Conservation (phyloP, 1,140 invertebrate genomes). For the Pogonognathellus flavescens region DNA sequence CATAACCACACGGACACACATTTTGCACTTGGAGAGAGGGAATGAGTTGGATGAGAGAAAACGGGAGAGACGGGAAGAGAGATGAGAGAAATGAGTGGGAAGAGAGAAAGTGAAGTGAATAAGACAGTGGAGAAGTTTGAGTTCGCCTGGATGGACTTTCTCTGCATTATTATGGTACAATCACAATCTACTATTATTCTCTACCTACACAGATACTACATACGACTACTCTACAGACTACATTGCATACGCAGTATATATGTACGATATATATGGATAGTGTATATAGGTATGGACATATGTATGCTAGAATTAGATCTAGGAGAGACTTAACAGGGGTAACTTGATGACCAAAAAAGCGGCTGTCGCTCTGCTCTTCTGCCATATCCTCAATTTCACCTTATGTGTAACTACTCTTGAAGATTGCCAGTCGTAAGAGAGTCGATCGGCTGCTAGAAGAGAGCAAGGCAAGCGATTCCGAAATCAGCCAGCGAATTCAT, state of each 20-base stretch:
- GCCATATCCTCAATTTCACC: background rate
- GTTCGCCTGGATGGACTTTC: constrained; percentile 11
- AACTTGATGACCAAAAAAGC: constrained; percentile 36
- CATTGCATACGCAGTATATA: background rate
- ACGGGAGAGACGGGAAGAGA: background rate
- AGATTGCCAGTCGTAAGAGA: too few relatives aligned
- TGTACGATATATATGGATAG: constrained; percentile 8
- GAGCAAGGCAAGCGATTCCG: too few relatives aligned
- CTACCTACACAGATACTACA: too few relatives aligned
- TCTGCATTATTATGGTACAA: background rate
- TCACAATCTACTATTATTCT: too few relatives aligned
- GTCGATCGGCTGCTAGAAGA: too few relatives aligned
- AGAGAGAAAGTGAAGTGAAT: background rate
- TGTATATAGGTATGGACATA: background rate
- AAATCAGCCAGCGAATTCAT: background rate
- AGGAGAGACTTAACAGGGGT: constrained; percentile 32
- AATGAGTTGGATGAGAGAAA: too few relatives aligned
- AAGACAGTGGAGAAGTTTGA: background rate
- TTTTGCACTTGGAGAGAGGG: too few relatives aligned
- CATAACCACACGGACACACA: too few relatives aligned
- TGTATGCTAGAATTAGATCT: constrained; percentile 10
- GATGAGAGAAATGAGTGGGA: background rate
- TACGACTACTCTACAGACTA: background rate
- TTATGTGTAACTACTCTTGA: background rate
- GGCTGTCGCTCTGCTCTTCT: background rate